Conservation (phyloP, 1,140 invertebrate genomes). For the Idris sp. region DNA sequence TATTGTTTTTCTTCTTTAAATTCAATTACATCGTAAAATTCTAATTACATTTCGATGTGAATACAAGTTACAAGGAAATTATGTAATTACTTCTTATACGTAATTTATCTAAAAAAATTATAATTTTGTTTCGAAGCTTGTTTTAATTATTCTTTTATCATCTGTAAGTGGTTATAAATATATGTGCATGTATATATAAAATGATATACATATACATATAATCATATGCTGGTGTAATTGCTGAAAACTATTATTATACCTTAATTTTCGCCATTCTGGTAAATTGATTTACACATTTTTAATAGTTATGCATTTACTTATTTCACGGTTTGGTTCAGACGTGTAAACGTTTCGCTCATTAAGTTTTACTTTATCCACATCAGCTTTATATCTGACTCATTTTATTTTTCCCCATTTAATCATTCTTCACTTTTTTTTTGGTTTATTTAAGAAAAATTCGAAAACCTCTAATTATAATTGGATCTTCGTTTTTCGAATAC, state of each 20-base stretch:
- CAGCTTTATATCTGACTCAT: conserved; percentile 28
- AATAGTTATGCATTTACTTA: conserved; percentile 58
- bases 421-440: conserved; percentile 15
- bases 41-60: conserved; percentile 65
- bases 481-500: conserved; percentile 65
- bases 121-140: conserved; percentile 60
- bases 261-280: conserved; percentile 49
- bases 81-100: conserved; percentile 51
- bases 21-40: conserved; percentile 62
- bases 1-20: conserved; percentile 55
- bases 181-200: conserved; percentile 62
- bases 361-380: conserved; percentile 15
- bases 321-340: conserved; percentile 59
- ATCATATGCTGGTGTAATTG: conserved; percentile 58
- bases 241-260: conserved; percentile 60
- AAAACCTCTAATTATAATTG: conserved; percentile 56
- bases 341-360: conserved; percentile 50
- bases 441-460: conserved; percentile 57
- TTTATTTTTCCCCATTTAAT: conserved; percentile 4
- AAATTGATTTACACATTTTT: conserved; percentile 58
- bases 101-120: conserved; percentile 64
- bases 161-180: conserved; percentile 54
- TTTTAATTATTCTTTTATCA: conserved; percentile 50
- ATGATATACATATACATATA: conserved; percentile 63
- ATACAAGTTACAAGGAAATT: conserved; percentile 64